Conservation (phyloP, 2,797 vertebrate species). For the Sebastes steindachneri region DNA sequence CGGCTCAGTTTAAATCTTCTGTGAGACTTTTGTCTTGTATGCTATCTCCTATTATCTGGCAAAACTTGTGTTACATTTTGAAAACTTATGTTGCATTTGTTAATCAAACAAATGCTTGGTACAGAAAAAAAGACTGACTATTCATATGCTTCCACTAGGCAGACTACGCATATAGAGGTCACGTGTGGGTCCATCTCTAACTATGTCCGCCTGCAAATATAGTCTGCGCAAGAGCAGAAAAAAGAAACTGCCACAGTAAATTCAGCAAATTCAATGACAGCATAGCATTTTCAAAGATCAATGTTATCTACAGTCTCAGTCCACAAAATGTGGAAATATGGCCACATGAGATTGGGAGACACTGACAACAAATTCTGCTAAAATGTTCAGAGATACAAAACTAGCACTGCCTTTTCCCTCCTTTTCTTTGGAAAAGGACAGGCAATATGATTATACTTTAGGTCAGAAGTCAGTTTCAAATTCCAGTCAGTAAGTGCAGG, state of each 20-base stretch:
- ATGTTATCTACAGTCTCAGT: conserved; percentile 24
- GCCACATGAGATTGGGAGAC: conserved; percentile 14
- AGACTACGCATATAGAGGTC: conserved; percentile 20
- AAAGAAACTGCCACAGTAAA: neutral
- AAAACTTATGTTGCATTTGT: conserved; percentile 16
- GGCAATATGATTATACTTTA: conserved; percentile 56
- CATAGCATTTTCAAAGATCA: conserved; percentile 16
- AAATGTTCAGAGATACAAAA: conserved; percentile 32
- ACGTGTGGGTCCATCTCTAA: conserved; percentile 25
- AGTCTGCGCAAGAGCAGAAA: neutral
- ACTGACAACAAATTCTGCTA: conserved; percentile 31
- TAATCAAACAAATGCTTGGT: conserved; percentile 35
- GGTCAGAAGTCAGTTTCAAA: conserved; percentile 71
- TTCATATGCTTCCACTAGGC: conserved; percentile 18
- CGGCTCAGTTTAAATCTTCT: conserved; percentile 33
- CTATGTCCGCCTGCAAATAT: conserved; percentile 21
- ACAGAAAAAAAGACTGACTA: conserved; percentile 4
- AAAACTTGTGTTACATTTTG: conserved; percentile 11
- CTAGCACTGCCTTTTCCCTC: neutral
- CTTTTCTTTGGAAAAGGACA: conserved; percentile 6
- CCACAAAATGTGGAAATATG: conserved; percentile 33
- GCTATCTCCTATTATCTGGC: conserved; percentile 40
- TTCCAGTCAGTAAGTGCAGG: conserved; percentile 57
- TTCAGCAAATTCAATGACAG: conserved; percentile 21
- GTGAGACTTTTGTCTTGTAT: conserved; percentile 35